Evolutionary conservation across 2,797 vertebrate genomes (phyloP), one percentile per base, ranked within the genome.

Genomic region (Otolemur crassicaudatus): DNA sequence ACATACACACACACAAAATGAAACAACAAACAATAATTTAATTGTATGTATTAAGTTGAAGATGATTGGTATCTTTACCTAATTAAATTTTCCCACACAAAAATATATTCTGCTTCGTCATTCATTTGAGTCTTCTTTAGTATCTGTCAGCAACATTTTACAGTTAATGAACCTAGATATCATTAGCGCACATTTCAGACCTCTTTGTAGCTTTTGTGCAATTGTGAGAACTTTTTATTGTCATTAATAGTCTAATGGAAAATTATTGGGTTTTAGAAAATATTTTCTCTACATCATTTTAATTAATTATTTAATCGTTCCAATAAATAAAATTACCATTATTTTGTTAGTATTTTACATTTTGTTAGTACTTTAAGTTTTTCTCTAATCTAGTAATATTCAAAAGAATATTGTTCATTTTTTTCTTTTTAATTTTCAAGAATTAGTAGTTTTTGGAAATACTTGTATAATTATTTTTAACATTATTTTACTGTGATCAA

Each of bases 351-450:
- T 82, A 53, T 58, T 87, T 46, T 87, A 14, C 10, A 31, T 82
- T 82, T 69, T 40, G 46, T 49, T 49, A 49, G 46, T 19, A 25
- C 27, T 94, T 90, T 7, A 79, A 60, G 25, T 31, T 75, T 94
- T 63, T 53, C 25, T 61, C 87, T 70, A 63, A 49, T 94, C 29
- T 11, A 65, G 37, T 67, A 76, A 65, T 88, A 34, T 60, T 40
- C 77, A 34, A 29, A 81, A 40, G 1, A 40, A 49, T 31, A 40
- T 76, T 49, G 0, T 86, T 37, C 12, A 17, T 22, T 27, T 40
- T 61, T 87, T 60, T 56, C 56, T 93, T 93, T 86, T 91, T 60
- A 49, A 73, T 75, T 67, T 85, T 93, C 25, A 43, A 69, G 22
- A 90, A 67, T 75, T 90, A 60, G 16, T 16, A 4, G 7, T 31